phyloP scores from a whole-genome alignment of 2,888 invertebrate species.

The Macaria notata region DNA sequence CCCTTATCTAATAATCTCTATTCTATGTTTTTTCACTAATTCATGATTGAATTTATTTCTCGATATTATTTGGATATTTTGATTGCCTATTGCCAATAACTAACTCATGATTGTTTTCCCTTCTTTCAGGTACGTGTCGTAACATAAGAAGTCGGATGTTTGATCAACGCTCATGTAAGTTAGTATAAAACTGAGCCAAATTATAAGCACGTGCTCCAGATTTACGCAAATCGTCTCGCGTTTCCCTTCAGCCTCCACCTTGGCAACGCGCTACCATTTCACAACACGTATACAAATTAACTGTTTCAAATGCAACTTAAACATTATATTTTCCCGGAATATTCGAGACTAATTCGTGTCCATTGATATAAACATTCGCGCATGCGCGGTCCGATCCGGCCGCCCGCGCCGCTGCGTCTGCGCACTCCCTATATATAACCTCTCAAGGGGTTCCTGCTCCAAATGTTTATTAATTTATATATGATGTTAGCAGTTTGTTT shows the following conservation, averaged over 20 bases:
- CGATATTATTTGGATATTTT: too few relatives aligned
- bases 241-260: constrained; percentile 37
- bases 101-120: not conserved
- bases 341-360: constrained; percentile 57
- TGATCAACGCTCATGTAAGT: constrained; percentile 15
- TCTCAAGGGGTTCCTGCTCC: constrained; percentile 73
- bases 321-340: constrained; percentile 42
- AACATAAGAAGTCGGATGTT: constrained; percentile 5
- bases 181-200: constrained; percentile 11
- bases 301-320: constrained; percentile 34
- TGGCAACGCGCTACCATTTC: constrained; percentile 42
- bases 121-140: constrained; percentile 19
- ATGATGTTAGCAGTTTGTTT: constrained; percentile 69
- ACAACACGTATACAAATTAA: constrained; percentile 39
- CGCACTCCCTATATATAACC: constrained; percentile 71
- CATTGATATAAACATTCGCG: constrained; percentile 66
- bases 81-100: too few relatives aligned
- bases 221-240: constrained; percentile 20
- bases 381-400: constrained; percentile 40
- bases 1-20: too few relatives aligned
- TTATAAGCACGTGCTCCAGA: constrained; percentile 10
- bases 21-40: too few relatives aligned
- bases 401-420: constrained; percentile 61
- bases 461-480: constrained; percentile 74
- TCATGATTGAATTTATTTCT: too few relatives aligned